Evolutionary conservation across 2,797 vertebrate genomes (phyloP).

Genomic region (Pantherophis alleghaniensis): DNA sequence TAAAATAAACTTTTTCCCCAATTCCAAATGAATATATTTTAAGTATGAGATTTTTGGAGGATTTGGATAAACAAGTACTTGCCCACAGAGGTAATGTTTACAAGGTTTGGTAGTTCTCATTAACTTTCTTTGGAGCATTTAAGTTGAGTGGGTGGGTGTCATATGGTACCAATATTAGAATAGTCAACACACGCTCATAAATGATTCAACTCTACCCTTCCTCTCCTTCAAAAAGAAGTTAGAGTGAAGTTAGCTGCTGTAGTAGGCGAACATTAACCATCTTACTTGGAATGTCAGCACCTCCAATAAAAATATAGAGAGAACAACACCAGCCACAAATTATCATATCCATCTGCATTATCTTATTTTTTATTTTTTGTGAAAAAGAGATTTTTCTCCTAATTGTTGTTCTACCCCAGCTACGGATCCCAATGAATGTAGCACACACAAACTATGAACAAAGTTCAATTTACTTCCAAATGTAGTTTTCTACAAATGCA

Average conservation of each 20-base stretch:
- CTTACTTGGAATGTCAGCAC: constrained; percentile 3
- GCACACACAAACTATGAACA: too few species aligned
- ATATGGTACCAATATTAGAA: constrained; percentile 35
- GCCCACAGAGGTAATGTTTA: not conserved
- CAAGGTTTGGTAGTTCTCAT: not conserved
- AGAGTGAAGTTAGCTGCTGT: constrained; percentile 41
- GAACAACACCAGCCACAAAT: not conserved
- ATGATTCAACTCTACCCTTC: constrained; percentile 33
- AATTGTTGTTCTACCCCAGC: not conserved
- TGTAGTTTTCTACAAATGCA: too few species aligned
- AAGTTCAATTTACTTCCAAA: too few species aligned
- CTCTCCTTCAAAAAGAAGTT: constrained; percentile 26
- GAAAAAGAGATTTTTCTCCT: not conserved
- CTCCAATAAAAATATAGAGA: not conserved
- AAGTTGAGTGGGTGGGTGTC: constrained; percentile 15
- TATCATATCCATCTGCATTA: not conserved
- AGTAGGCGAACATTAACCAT: constrained; percentile 39
- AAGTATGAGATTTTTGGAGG: not conserved
- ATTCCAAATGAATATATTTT: constrained; percentile 1
- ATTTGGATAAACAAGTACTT: constrained; percentile 12
- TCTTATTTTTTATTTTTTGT: not conserved
- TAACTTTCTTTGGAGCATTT: constrained; percentile 15
- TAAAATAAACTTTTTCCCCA: not conserved
- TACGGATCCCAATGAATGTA: too few species aligned
- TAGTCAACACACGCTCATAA: constrained; percentile 43